Conservation (phyloP, 2,113 vertebrate species). For the Porphyrio hochstetteri region DNA sequence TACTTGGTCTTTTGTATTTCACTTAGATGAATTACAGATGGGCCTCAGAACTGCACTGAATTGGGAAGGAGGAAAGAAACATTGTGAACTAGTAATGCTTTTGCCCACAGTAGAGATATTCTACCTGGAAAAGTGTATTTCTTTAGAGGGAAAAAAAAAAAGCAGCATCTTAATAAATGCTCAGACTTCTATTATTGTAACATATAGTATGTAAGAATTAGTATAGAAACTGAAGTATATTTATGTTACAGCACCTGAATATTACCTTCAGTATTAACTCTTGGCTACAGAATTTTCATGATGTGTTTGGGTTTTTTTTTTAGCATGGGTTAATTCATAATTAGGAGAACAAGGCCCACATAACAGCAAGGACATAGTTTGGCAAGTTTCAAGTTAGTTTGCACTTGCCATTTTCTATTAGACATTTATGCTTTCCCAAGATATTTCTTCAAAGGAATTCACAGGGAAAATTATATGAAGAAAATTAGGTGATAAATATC, state of each 20-base stretch:
- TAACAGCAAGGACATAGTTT: neutral
- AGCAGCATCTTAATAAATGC: neutral
- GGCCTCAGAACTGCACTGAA: neutral
- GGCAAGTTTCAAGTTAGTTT: neutral
- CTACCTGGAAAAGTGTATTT: neutral
- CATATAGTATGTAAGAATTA: neutral
- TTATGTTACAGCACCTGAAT: neutral
- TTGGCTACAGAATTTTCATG: neutral
- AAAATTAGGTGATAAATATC: neutral
- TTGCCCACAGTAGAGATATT: neutral
- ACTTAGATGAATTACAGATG: neutral
- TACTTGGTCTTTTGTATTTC: neutral
- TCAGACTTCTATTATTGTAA: neutral
- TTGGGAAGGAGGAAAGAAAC: neutral
- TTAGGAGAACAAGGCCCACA: neutral
- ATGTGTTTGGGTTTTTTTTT: neutral
- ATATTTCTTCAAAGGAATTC: neutral
- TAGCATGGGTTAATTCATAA: neutral
- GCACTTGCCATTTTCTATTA: neutral
- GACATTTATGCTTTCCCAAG: neutral
- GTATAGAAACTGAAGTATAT: neutral
- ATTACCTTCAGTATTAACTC: neutral
- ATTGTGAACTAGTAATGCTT: neutral
- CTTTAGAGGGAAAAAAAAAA: neutral
- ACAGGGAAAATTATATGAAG: neutral